phyloP scores from a whole-genome alignment of 37 sponge, comb jelly and placozoan species.

The Amphimedon queenslandica region DNA sequence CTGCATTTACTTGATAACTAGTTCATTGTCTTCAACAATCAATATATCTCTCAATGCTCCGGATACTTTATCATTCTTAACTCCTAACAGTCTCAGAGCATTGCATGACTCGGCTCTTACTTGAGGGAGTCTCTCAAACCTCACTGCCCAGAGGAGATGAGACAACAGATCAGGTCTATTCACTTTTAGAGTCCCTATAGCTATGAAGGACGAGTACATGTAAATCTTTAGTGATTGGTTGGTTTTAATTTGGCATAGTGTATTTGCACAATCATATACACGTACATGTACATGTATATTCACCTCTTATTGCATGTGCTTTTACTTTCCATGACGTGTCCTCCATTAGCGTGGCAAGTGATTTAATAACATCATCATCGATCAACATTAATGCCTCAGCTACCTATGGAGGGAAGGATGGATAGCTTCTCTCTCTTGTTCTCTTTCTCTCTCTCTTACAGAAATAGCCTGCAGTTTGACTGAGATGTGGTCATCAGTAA shows the following conservation, averaged over 20 bases:
- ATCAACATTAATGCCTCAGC: constrained; percentile 47
- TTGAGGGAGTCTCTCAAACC: constrained; percentile 56
- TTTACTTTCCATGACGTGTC: constrained; percentile 67
- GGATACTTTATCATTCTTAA: constrained; percentile 31
- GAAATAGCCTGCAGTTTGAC: constrained; percentile 67
- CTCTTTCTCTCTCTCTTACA: constrained; percentile 14
- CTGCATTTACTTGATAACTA: constrained; percentile 48
- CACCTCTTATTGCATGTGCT: constrained; percentile 66
- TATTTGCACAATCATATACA: not conserved
- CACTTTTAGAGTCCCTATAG: constrained; percentile 56
- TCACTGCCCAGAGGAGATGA: constrained; percentile 69
- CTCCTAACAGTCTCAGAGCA: constrained; percentile 31
- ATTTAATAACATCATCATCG: constrained; percentile 22
- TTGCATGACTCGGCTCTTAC: constrained; percentile 80
- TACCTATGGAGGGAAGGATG: constrained; percentile 15
- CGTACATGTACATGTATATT: not conserved
- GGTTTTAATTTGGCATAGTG: too few species aligned
- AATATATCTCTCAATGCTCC: constrained; percentile 43
- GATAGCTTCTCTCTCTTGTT: not conserved
- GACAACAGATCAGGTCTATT: constrained; percentile 29
- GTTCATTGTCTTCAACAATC: constrained; percentile 50
- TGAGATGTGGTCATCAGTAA: constrained; percentile 77
- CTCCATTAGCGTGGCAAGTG: constrained; percentile 41
- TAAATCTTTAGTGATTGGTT: not conserved
- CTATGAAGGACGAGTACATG: constrained; percentile 16